Evolutionary conservation across 2,888 invertebrate species (phyloP).

Genomic region (Drosophila nr. perissopoda): DNA sequence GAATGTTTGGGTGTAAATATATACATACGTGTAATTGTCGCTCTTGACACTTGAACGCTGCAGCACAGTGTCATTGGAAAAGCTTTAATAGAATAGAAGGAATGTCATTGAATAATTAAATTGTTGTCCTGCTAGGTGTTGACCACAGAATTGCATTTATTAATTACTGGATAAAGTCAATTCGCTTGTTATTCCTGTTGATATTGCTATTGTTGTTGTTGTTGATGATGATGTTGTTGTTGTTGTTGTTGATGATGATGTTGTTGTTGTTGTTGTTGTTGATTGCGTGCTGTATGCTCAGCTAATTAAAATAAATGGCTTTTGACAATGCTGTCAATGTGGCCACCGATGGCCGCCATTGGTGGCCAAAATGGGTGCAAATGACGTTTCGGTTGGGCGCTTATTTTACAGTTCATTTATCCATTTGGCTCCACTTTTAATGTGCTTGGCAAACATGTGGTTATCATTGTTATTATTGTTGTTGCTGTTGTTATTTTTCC

Average conservation of each 20-base stretch:
- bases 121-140: constrained; percentile 20
- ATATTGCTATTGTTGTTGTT: constrained; percentile 7
- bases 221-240: constrained; percentile 8
- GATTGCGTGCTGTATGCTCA: constrained; percentile 23
- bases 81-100: neutral
- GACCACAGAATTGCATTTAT: constrained; percentile 65
- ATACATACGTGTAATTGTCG: neutral
- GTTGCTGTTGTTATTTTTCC: constrained; percentile 11
- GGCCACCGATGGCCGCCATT: constrained; percentile 22
- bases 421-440: constrained; percentile 23
- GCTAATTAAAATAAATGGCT: constrained; percentile 78
- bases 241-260: constrained; percentile 8
- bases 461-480: neutral
- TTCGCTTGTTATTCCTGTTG: constrained; percentile 27
- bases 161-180: constrained; percentile 58
- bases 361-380: constrained; percentile 48
- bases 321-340: constrained; percentile 64
- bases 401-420: constrained; percentile 74
- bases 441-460: constrained; percentile 32
- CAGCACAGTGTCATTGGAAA: neutral
- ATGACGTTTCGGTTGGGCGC: constrained; percentile 50
- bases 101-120: constrained; percentile 10
- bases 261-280: constrained; percentile 13
- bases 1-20: neutral
- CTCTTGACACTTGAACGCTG: neutral